These are phyloP conservation scores for Scaptomyza polygonia DNA, from an alignment of 2,888 invertebrate species.

Conservation along the genomic window DNA sequence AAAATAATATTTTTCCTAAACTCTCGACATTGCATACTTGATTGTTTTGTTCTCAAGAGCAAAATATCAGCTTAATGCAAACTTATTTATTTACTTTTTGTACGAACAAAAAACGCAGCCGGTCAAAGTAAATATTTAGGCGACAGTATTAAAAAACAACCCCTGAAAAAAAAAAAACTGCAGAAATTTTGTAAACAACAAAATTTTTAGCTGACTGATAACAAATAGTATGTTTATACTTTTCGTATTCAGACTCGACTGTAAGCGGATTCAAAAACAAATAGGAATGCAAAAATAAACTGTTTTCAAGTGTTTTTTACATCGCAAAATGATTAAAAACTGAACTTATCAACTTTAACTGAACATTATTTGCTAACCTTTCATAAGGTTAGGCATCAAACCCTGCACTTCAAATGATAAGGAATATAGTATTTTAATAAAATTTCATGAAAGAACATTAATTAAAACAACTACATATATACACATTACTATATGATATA, in stretches of 20 bases:
- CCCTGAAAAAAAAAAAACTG: background rate
- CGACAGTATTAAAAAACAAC: constrained; percentile 15
- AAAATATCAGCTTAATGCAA: constrained; percentile 10
- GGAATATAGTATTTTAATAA: constrained; percentile 8
- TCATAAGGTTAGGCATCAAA: background rate
- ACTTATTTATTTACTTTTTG: constrained; percentile 11
- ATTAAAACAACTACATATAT: constrained; percentile 6
- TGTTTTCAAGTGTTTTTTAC: background rate
- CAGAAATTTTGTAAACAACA: constrained; percentile 7
- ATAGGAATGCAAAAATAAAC: background rate
- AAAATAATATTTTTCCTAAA: constrained; percentile 3
- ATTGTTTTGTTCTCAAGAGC: constrained; percentile 6
- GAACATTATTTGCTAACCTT: constrained; percentile 34
- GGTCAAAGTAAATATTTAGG: constrained; percentile 35
- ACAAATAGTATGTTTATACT: constrained; percentile 2
- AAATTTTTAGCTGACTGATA: constrained; percentile 6
- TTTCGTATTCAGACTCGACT: background rate
- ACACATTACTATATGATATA: background rate
- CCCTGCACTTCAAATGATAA: constrained; percentile 41
- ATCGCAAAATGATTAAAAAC: background rate
- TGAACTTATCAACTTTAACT: background rate
- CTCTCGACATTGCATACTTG: constrained; percentile 14
- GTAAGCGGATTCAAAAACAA: background rate
- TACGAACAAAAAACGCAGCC: constrained; percentile 47
- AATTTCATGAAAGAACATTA: constrained; percentile 9